Base-by-base conservation (phyloP, 2,113 vertebrate species). In the Paratilapia polleni region DNA sequence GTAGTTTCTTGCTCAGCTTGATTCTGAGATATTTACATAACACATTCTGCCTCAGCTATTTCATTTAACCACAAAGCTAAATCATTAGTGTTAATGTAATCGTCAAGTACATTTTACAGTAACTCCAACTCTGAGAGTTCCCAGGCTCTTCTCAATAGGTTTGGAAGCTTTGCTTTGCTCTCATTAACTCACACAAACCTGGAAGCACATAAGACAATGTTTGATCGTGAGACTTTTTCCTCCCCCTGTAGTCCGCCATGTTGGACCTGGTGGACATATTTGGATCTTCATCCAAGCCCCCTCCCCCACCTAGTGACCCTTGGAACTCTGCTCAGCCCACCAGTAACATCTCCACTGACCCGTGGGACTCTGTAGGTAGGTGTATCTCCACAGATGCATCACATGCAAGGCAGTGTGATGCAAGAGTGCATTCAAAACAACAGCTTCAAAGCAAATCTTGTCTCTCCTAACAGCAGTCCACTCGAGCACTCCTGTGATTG, bases 191-290 rank as follows among this genome's bases (percentile, higher is more conserved):
- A 61, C 19, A 54, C 24, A 28, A 76, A 56, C 36, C 3, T 24
- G 8, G 24, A 68, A 78, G 3, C 43, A 38, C 12, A 43, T 54
- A 28, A 15, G 22, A 58, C 8, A 66, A 17, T 12, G 4, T 73
- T 73, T 17, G 20, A 57, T 19, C 24, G 5, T 31, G n/a, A 54
- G 26, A 28, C 10, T 13, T 74, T 56, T 84, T 73, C 68, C 94
- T 83, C 70, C 81, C 52, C 91, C 90, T 81, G 2, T 94, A 99
- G 98, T 97, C 98, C 17, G 96, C 97, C 81, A 96, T 98, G 94
- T 88, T 97, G 93, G 98, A 99, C 81, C 95, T 99, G 81, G 97
- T 97, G 20, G 97, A 99, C 88, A 95, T 99, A 90, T 99, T 99
- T 2, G 95, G 95, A 20, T 86, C 97, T 2, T 94, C 94, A 2